These are phyloP conservation scores for Polypterus bichir DNA, from an alignment of 2,113 vertebrate genomes.

Conservation along the genomic window DNA sequence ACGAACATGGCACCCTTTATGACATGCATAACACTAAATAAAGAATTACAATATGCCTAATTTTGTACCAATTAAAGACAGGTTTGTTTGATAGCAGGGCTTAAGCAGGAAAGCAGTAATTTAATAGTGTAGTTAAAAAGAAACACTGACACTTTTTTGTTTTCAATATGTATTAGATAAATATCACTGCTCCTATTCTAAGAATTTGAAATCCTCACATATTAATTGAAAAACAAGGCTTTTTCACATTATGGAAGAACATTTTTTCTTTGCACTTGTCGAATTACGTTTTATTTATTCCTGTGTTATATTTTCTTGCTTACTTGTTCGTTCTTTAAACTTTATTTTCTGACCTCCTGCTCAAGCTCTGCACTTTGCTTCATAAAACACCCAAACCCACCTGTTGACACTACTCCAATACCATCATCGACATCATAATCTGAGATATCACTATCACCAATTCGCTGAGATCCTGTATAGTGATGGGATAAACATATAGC, in stretches of 20 bases:
- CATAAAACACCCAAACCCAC: constrained; percentile 62
- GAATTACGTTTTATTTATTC: neutral
- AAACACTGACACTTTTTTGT: too few species aligned
- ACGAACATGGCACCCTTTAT: too few species aligned
- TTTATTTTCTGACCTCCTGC: constrained; percentile 37
- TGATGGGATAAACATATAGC: constrained; percentile 62
- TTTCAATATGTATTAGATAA: too few species aligned
- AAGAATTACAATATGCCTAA: too few species aligned
- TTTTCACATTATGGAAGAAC: too few species aligned
- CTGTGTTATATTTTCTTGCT: neutral
- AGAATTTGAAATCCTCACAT: too few species aligned
- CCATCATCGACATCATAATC: constrained; percentile 95
- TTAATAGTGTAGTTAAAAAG: too few species aligned
- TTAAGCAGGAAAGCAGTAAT: constrained; percentile 48
- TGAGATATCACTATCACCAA: constrained; percentile 90
- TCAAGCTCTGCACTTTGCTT: constrained; percentile 35
- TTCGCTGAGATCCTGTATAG: constrained; percentile 90
- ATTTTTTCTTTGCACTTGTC: too few species aligned
- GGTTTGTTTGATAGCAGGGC: constrained; percentile 20
- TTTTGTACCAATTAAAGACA: too few species aligned
- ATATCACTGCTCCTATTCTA: too few species aligned
- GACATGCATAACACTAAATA: too few species aligned
- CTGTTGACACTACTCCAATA: constrained; percentile 87
- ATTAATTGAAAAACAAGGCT: too few species aligned
- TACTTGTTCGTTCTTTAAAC: neutral